A percentile compares a stretch with the other conserved stretches of the same genome.
Evolutionary conservation across 2,888 invertebrate species (phyloP).

Genomic region (Myopa testacea): DNA sequence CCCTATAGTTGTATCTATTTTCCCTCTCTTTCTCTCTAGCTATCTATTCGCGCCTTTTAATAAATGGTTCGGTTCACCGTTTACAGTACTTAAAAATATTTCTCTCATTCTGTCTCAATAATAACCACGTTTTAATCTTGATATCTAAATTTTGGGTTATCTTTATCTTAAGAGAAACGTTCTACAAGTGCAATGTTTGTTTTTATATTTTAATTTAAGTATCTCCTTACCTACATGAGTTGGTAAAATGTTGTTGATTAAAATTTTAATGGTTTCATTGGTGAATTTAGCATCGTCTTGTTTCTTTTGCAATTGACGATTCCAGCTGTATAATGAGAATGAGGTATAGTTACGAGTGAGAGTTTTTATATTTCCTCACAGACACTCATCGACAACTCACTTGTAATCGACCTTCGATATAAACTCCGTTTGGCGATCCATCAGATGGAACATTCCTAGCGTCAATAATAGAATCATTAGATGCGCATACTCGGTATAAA

Average conservation of each 20-base stretch:
- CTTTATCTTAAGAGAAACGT: too few species aligned
- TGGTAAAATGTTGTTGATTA: constrained; percentile 93
- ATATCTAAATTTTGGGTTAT: too few species aligned
- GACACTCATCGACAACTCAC: constrained; percentile 61
- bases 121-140: too few species aligned
- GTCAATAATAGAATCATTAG: constrained; percentile 80
- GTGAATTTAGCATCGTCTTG: constrained; percentile 88
- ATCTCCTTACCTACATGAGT: constrained; percentile 83
- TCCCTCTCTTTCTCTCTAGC: too few species aligned
- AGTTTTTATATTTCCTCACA: background rate
- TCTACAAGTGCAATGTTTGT: too few species aligned
- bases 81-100: too few species aligned
- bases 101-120: too few species aligned
- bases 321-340: constrained; percentile 71
- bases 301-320: constrained; percentile 79
- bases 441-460: constrained; percentile 81
- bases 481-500: constrained; percentile 79
- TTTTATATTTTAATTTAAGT: too few species aligned
- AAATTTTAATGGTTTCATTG: constrained; percentile 86
- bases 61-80: too few species aligned
- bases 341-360: background rate
- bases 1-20: too few species aligned
- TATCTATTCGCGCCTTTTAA: too few species aligned
- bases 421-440: constrained; percentile 91
- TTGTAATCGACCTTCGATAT: constrained; percentile 88